Evolutionary conservation across 2,888 invertebrate genomes (phyloP).

Genomic region (Mesochorus sp.): DNA sequence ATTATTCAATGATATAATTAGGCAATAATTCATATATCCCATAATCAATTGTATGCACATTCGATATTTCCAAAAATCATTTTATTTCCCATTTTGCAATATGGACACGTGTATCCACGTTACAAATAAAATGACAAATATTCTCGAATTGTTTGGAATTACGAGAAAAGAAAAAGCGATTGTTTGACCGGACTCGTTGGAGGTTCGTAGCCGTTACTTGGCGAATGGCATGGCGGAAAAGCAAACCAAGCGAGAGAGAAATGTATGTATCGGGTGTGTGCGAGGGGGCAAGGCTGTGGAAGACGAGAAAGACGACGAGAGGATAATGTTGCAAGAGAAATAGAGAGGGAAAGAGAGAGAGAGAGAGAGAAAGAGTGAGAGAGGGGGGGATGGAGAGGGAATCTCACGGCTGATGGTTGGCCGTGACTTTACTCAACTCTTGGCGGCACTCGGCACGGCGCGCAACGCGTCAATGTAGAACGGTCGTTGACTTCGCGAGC

Average conservation of each 20-base stretch:
- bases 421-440: slow-evolving; percentile 81
- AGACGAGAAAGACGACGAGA: slow-evolving; percentile 60
- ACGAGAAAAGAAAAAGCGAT: slow-evolving; percentile 5
- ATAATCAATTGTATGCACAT: too few species aligned
- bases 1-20: too few species aligned
- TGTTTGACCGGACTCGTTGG: slow-evolving; percentile 33
- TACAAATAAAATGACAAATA: too few species aligned
- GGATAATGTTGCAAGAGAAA: slow-evolving; percentile 53
- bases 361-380: slow-evolving; percentile 42
- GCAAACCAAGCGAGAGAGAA: slow-evolving; percentile 21
- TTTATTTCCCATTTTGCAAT: neutral
- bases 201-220: slow-evolving; percentile 59
- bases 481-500: slow-evolving; percentile 80
- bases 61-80: too few species aligned
- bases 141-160: slow-evolving; percentile 23
- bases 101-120: too few species aligned
- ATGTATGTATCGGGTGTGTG: slow-evolving; percentile 27
- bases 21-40: too few species aligned
- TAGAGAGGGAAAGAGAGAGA: slow-evolving; percentile 45
- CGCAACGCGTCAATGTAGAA: slow-evolving; percentile 82
- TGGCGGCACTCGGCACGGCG: slow-evolving; percentile 77
- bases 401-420: slow-evolving; percentile 81
- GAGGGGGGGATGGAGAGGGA: slow-evolving; percentile 74
- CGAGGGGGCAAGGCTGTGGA: slow-evolving; percentile 59
- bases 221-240: slow-evolving; percentile 48